Percentiles rank a stretch among this genome's conserved stretches.
phyloP scores from a whole-genome alignment of 2,888 invertebrate genomes.

The Epiperipatus broadwayi region DNA sequence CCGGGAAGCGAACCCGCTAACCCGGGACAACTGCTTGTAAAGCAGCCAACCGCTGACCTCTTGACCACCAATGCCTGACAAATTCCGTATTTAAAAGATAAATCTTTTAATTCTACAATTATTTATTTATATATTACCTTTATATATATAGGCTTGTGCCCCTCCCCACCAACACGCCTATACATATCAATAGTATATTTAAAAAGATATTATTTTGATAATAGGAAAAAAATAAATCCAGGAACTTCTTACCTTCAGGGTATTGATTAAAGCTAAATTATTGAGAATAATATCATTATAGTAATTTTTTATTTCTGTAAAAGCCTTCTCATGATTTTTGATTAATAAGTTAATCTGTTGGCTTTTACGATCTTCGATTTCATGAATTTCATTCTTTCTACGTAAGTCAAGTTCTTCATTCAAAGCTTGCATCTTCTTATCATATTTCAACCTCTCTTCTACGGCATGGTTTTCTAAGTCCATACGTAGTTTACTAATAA shows the following conservation, averaged over 20 bases:
- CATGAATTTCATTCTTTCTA: slow-evolving; percentile 34
- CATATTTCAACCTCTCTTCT: slow-evolving; percentile 45
- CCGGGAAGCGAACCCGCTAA: too few species aligned
- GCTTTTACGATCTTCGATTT: slow-evolving; percentile 79
- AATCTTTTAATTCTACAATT: too few species aligned
- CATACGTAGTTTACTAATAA: slow-evolving; percentile 38
- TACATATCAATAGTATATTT: too few species aligned
- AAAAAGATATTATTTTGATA: too few species aligned
- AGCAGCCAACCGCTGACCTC: too few species aligned
- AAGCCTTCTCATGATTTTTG: slow-evolving; percentile 57
- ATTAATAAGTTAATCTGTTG: slow-evolving; percentile 60
- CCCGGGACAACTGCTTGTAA: too few species aligned
- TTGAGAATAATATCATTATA: slow-evolving; percentile 86
- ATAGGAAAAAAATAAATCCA: too few species aligned
- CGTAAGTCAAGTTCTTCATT: slow-evolving; percentile 49
- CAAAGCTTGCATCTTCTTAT: slow-evolving; percentile 49
- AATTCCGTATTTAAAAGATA: too few species aligned
- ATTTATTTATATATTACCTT: too few species aligned
- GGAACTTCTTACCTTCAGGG: slow-evolving; percentile 57
- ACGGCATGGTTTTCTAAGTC: slow-evolving; percentile 47
- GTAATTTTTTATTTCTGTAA: slow-evolving; percentile 75
- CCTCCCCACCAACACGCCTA: too few species aligned
- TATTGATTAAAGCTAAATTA: slow-evolving; percentile 71
- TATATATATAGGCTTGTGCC: too few species aligned
- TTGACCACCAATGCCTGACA: too few species aligned